Evolutionary conservation across 1,140 invertebrate species (phyloP).

Genomic region (Plutomurus gul): DNA sequence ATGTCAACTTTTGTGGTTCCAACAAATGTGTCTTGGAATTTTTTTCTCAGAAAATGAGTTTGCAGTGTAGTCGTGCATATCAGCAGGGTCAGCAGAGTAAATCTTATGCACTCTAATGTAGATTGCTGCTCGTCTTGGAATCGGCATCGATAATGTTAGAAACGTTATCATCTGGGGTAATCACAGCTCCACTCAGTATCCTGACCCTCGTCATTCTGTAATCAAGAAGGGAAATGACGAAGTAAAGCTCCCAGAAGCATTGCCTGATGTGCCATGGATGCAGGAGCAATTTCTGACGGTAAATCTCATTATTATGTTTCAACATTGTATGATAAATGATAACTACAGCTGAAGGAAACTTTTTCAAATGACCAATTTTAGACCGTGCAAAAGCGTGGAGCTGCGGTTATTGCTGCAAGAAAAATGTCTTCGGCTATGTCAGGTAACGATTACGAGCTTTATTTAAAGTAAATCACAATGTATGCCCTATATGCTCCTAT

Average conservation of each 20-base stretch:
- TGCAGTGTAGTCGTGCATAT: no score
- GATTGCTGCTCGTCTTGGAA: constrained; percentile 68
- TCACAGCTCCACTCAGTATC: constrained; percentile 98
- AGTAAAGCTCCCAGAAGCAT: constrained; percentile 67
- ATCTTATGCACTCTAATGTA: no score
- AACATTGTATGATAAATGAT: not conserved
- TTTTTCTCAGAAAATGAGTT: no score
- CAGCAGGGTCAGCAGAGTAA: no score
- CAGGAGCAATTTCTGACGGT: constrained; percentile 78
- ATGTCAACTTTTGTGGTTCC: not conserved
- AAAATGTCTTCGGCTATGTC: constrained; percentile 99
- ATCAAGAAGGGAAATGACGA: constrained; percentile 66
- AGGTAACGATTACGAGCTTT: constrained; percentile 73
- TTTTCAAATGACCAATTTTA: constrained; percentile 56
- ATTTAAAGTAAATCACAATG: no score
- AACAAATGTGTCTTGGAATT: not conserved
- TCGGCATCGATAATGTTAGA: constrained; percentile 73
- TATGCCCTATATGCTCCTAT: no score
- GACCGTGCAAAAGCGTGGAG: constrained; percentile 95
- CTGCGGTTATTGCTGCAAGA: constrained; percentile 93
- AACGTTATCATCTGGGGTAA: constrained; percentile 99
- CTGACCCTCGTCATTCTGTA: constrained; percentile 86
- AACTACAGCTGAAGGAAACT: not conserved
- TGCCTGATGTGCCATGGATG: constrained; percentile 83
- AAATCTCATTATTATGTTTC: constrained; percentile 38